Conservation (phyloP, 2,113 vertebrate species). For the Heterotilapia buettikoferi region DNA sequence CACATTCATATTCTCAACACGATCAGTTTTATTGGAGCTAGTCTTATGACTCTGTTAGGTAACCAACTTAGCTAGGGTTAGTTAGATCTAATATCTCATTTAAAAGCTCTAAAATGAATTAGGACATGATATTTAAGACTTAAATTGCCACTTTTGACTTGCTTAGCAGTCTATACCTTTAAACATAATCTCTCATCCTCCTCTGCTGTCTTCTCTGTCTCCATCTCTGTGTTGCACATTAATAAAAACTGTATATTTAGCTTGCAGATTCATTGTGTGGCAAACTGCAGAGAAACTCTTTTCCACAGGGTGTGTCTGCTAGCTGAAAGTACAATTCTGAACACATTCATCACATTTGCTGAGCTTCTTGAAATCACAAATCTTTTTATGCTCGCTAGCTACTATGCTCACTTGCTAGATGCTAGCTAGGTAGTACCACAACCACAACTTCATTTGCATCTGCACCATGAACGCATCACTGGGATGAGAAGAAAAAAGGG, state of each 20-base stretch:
- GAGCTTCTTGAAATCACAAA: neutral
- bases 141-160: neutral
- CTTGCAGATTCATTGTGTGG: neutral
- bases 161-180: accelerated
- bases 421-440: neutral
- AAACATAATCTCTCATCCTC: accelerated
- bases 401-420: neutral
- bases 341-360: neutral
- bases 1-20: neutral
- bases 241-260: neutral
- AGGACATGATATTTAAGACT: neutral
- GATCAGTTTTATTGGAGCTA: neutral
- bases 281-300: neutral
- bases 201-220: neutral
- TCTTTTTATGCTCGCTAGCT: accelerated
- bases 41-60: neutral
- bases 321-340: neutral
- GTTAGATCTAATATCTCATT: neutral
- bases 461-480: neutral
- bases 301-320: neutral
- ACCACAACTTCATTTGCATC: neutral
- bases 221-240: neutral
- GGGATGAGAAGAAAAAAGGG: neutral
- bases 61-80: neutral
- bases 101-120: neutral